These are phyloP conservation scores for Phalanger gymnotis DNA, from an alignment of 2,797 vertebrate genomes.

Conservation along the genomic window DNA sequence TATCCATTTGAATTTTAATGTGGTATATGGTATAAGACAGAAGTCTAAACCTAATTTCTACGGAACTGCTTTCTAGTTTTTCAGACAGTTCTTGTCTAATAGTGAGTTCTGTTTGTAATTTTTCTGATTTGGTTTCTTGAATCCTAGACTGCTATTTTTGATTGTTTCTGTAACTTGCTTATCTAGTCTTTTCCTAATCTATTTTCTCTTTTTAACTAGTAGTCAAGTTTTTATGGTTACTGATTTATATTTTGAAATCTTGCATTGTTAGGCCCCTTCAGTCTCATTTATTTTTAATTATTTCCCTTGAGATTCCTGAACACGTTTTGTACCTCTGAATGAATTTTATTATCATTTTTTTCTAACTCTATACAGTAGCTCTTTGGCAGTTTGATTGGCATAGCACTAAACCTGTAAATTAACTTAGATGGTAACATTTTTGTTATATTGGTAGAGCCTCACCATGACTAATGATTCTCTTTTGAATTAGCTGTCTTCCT, in stretches of 20 bases:
- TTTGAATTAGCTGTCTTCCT: neutral
- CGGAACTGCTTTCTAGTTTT: neutral
- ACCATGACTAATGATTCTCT: neutral
- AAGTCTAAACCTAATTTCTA: neutral
- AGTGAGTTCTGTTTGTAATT: neutral
- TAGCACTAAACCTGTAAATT: neutral
- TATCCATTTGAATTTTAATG: neutral
- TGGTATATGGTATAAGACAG: neutral
- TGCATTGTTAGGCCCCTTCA: neutral
- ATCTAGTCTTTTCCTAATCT: neutral
- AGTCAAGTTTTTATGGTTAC: neutral
- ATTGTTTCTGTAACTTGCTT: neutral
- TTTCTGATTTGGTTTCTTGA: neutral
- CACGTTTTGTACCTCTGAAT: neutral
- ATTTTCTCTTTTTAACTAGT: neutral
- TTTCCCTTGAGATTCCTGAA: neutral
- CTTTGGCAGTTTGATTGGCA: neutral
- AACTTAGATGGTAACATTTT: neutral
- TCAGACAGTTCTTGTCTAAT: neutral
- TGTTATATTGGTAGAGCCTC: neutral
- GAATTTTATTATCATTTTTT: neutral
- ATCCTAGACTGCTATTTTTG: neutral
- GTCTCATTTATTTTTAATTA: neutral
- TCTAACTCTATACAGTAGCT: neutral
- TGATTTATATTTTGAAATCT: neutral